A percentile compares a stretch with the other conserved stretches of the same genome.
Evolutionary conservation across 2,888 invertebrate genomes (phyloP).

Genomic region (Apotomis turbidana): DNA sequence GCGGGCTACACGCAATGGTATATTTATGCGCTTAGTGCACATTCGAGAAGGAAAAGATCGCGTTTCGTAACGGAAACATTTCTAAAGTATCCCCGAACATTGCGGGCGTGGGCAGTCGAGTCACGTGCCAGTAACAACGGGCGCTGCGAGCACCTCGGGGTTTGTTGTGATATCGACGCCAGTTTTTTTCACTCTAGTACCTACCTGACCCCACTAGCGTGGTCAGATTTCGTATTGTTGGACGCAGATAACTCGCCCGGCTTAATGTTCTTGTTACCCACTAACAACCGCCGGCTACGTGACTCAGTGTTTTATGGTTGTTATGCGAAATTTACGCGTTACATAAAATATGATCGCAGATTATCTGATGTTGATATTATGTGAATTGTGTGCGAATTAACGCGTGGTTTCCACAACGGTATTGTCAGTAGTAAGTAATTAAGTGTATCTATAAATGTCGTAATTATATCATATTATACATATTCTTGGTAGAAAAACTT

Average conservation of each 20-base stretch:
- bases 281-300: slow-evolving; percentile 59
- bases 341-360: slow-evolving; percentile 20
- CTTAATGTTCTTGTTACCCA: slow-evolving; percentile 67
- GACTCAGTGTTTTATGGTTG: slow-evolving; percentile 38
- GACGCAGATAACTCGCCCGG: slow-evolving; percentile 58
- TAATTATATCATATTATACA: too few relatives aligned
- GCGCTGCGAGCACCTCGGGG: slow-evolving; percentile 74
- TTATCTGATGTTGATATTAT: slow-evolving; percentile 23
- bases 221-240: slow-evolving; percentile 71
- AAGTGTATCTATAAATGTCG: neutral
- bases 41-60: slow-evolving; percentile 75
- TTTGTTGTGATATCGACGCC: slow-evolving; percentile 79
- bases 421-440: neutral
- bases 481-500: too few relatives aligned
- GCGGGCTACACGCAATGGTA: slow-evolving; percentile 35
- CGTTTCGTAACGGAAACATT: slow-evolving; percentile 79
- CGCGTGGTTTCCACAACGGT: neutral
- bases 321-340: slow-evolving; percentile 21
- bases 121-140: slow-evolving; percentile 78
- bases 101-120: slow-evolving; percentile 69
- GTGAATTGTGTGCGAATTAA: slow-evolving; percentile 10
- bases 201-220: slow-evolving; percentile 74
- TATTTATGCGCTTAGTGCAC: slow-evolving; percentile 75
- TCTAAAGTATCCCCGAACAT: slow-evolving; percentile 75
- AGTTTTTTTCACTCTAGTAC: slow-evolving; percentile 75